Evolutionary conservation across 1,140 invertebrate species (phyloP), one percentile per base, ranked within the genome.

Genomic region (Cyrtorhinus lividipennis): DNA sequence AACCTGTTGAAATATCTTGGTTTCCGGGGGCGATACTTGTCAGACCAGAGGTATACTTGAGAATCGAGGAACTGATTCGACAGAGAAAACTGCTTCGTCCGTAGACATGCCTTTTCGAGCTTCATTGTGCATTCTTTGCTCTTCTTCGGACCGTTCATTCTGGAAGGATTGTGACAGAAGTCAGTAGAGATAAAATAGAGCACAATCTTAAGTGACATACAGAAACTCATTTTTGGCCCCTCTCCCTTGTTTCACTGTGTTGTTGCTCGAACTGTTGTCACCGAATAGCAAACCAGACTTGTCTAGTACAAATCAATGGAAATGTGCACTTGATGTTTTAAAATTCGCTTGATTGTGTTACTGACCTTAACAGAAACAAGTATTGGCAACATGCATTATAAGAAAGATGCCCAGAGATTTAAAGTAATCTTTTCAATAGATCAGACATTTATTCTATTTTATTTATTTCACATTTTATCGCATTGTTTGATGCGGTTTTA

Each of bases 1-100:
- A 68, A 74, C 65, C 95, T 82, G 78, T 99, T 99, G 75, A 99
- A 98, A 75, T 98, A 99, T 60, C 95, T 75, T 1, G 96, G 96
- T 74, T 99, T 99, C 22, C 95, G 75, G 0, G 96, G 96, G 12
- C 95, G 77, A 74, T 98, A 99, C 75, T 99, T 99, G 71, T 98
- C 95, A 0, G 94, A 94, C 93, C 96, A 98, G 2, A 96, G 74
- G 72, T 95, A 95, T 1, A 90, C 84, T 73, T 93, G 88, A 61
- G 85, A 84, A 67, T 92, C 88, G 24, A 95, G 71, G 1, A n/a
- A 83, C 78, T 12, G 89, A 83, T 76, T 99, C 95, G 2, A 94
- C 94, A 62, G 88, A 90, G 76, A 98, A 98, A 66, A 86, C 83
- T 0, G 87, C 90, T 73, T 97, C 95, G 69, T 95, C 92, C 53